phyloP scores from a whole-genome alignment of 2,888 invertebrate genomes.

The Harmothoe impar region DNA sequence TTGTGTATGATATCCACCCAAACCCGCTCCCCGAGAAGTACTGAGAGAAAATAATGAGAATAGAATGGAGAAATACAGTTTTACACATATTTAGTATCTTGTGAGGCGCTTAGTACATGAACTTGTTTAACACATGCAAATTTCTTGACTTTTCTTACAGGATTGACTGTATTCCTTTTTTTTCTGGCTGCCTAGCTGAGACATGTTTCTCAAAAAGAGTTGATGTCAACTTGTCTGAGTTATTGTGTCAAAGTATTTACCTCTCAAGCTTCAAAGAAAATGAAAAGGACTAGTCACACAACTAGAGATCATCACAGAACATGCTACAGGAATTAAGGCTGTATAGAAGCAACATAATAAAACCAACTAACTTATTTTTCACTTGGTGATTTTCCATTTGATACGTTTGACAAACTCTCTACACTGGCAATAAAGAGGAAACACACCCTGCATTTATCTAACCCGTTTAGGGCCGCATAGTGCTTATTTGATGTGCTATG shows the following conservation, averaged over 20 bases:
- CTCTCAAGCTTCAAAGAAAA: not conserved
- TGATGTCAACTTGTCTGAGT: not conserved
- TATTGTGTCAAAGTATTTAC: not conserved
- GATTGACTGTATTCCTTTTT: not conserved
- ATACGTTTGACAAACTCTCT: not conserved
- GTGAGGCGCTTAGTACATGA: too few species aligned
- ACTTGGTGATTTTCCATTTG: not conserved
- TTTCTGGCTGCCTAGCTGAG: conserved; percentile 10
- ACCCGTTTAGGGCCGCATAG: too few species aligned
- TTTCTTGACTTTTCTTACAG: too few species aligned
- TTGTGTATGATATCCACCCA: not conserved
- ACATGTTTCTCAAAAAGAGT: not conserved
- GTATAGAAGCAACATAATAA: conserved; percentile 15
- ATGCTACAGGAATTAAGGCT: conserved; percentile 32
- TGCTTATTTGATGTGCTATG: too few species aligned
- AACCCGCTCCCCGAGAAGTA: not conserved
- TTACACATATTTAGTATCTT: not conserved
- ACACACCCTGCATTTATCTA: not conserved
- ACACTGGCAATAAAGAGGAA: not conserved
- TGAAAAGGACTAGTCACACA: not conserved
- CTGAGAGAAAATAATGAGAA: not conserved
- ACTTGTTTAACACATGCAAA: too few species aligned
- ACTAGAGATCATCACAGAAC: conserved; percentile 34
- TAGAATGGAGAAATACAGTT: not conserved
- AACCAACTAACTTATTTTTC: conserved; percentile 21